A percentile compares a stretch with the other conserved stretches of the same genome.
phyloP scores from a whole-genome alignment of 1,140 invertebrate genomes.

The Drosophila ananassae region DNA sequence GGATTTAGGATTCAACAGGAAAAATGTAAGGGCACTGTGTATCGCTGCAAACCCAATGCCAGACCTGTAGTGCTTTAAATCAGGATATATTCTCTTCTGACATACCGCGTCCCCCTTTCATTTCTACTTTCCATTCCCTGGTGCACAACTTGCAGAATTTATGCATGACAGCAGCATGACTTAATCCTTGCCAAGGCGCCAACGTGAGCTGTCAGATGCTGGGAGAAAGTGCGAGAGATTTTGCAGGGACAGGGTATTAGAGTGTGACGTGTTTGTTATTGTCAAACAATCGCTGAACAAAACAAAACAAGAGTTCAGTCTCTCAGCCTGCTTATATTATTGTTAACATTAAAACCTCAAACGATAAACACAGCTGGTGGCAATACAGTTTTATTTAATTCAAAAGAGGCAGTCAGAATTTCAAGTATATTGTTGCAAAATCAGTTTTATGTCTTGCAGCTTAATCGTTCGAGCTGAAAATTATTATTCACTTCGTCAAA shows the following conservation, averaged over 20 bases:
- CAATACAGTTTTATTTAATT: conserved; percentile 3
- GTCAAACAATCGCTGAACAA: conserved; percentile 38
- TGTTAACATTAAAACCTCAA: conserved; percentile 54
- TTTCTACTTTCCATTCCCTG: neutral
- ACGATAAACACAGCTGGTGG: conserved; percentile 35
- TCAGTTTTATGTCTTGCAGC: conserved; percentile 4
- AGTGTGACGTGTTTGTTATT: conserved; percentile 44
- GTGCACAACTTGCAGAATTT: conserved; percentile 72
- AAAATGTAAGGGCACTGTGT: neutral
- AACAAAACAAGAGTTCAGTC: conserved; percentile 19
- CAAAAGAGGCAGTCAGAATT: conserved; percentile 20
- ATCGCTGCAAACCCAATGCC: neutral
- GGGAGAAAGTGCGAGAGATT: conserved; percentile 22
- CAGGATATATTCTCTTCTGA: neutral
- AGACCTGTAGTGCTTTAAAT: neutral
- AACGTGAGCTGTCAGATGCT: conserved; percentile 60
- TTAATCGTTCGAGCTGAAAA: conserved; percentile 26
- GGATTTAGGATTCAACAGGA: neutral
- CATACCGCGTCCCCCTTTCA: neutral
- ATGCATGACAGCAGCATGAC: conserved; percentile 69
- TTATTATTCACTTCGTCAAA: conserved; percentile 35
- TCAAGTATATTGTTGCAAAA: conserved; percentile 21
- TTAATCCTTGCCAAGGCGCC: conserved; percentile 66
- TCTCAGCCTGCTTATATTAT: conserved; percentile 41
- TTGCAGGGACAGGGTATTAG: conserved; percentile 19